phyloP scores from a whole-genome alignment of 2,113 vertebrate genomes.

The Aepyceros melampus region DNA sequence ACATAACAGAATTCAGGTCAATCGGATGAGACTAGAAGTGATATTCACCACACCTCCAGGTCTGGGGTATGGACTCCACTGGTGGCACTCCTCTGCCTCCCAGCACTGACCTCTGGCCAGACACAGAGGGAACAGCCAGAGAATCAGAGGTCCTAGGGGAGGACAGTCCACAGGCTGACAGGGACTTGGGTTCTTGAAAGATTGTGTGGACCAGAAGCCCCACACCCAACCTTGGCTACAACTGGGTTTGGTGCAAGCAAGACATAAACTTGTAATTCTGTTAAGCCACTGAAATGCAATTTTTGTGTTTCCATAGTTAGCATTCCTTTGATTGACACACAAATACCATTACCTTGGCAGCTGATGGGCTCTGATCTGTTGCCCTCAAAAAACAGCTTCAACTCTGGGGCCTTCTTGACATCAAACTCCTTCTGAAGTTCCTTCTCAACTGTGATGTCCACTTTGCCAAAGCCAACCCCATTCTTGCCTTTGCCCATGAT shows the following conservation, averaged over 20 bases:
- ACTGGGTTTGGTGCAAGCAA: fast-evolving
- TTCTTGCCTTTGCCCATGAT: conserved; percentile 84
- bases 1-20: not conserved
- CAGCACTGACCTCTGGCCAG: not conserved
- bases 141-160: not conserved
- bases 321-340: not conserved
- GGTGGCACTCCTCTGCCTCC: fast-evolving
- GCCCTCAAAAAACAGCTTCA: conserved; percentile 89
- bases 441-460: conserved; percentile 85
- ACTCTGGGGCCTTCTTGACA: conserved; percentile 74
- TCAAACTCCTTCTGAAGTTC: conserved; percentile 86
- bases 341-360: conserved; percentile 85
- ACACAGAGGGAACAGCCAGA: not conserved
- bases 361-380: conserved; percentile 83
- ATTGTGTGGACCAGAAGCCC: not conserved
- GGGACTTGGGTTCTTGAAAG: not conserved
- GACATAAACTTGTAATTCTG: not conserved
- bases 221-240: not conserved
- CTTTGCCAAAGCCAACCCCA: conserved; percentile 83
- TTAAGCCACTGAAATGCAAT: not conserved
- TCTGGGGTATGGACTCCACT: fast-evolving
- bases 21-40: not conserved
- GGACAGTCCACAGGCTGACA: not conserved
- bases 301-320: not conserved
- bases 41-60: not conserved